Evolutionary conservation across 2,888 invertebrate species (phyloP), one percentile per base, ranked within the genome.

Genomic region (Melieria crassipennis): DNA sequence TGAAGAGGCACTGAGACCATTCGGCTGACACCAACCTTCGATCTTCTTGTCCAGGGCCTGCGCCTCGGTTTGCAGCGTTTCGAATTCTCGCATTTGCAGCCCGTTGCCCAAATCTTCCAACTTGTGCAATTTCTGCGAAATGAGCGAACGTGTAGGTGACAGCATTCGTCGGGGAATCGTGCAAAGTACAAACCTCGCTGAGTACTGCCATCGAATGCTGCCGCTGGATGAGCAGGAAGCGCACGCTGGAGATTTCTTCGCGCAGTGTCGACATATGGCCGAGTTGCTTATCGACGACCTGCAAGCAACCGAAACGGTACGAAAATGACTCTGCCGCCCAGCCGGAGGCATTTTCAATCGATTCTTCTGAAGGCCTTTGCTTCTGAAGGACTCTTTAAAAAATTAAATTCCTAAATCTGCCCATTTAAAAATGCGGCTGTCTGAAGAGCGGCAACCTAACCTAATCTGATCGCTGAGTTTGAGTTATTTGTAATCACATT

Each of bases 21-120:
- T 65, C 5, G 13, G 45, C 43, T 52, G n/a, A 61, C 9, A 62
- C 7, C 56, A 64, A 83, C 85, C 86, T 79, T 86, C 86, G 10
- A 84, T 78, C 78, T 85, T 85, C 65, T 84, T 85, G 7, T 75
- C 78, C 43, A 86, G 62, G 9, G 78, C 76, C 16, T 79, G 75
- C 1, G 79, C 79, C 73, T 85, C 81, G 3, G 83, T 83, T 62
- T 85, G 81, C 3, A 84, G 69, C 48, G 75, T 71, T 5, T 82
- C 81, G 65, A 80, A 86, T 63, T 83, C 81, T 1, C 69, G 73
- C 76, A 85, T 79, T 11, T 69, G 75, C 5, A 86, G 68, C 0
- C 80, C 80, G 46, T 83, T 79, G 13, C 82, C 81, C 4, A 86
- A 77, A 56, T 81, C 77, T 65, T 86, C 83, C 7, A 85, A 73